A percentile compares a stretch with the other conserved stretches of the same genome.
Conservation (phyloP, 2,888 invertebrate genomes). For the Euclidia mi region DNA sequence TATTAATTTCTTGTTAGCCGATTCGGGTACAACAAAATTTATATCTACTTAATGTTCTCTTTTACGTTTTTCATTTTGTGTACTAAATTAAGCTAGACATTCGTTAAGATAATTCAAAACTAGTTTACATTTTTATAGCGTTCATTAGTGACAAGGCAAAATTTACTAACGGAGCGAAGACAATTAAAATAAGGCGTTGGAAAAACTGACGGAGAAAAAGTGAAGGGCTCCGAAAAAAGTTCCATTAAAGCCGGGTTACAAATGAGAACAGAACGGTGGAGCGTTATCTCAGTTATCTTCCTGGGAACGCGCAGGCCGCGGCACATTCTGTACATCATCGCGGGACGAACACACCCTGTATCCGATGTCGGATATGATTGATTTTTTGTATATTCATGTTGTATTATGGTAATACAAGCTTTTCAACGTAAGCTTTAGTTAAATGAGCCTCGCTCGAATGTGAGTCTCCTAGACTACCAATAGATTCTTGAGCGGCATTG, state of each 20-base stretch:
- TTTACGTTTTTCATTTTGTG: neutral
- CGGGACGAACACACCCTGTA: slow-evolving; percentile 34
- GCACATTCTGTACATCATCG: slow-evolving; percentile 55
- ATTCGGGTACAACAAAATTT: slow-evolving; percentile 3
- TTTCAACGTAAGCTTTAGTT: slow-evolving; percentile 14
- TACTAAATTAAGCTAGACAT: neutral
- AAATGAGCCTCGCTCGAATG: slow-evolving; percentile 5
- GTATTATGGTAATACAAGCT: slow-evolving; percentile 18
- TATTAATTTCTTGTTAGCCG: slow-evolving; percentile 11
- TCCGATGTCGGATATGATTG: slow-evolving; percentile 51
- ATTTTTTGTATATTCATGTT: slow-evolving; percentile 48
- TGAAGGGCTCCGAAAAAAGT: slow-evolving; percentile 79
- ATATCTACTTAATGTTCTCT: neutral
- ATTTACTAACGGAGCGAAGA: slow-evolving; percentile 63
- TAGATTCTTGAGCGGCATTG: slow-evolving; percentile 7
- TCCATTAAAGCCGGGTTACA: slow-evolving; percentile 82
- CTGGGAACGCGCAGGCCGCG: slow-evolving; percentile 66
- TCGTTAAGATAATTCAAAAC: slow-evolving; percentile 1
- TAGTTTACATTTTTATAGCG: slow-evolving; percentile 13
- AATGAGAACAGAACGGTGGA: slow-evolving; percentile 76
- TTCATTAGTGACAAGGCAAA: slow-evolving; percentile 41
- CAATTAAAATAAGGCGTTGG: slow-evolving; percentile 80
- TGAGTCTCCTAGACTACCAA: slow-evolving; percentile 2
- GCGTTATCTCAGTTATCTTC: slow-evolving; percentile 75
- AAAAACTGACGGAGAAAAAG: slow-evolving; percentile 82